Conservation (phyloP, 2,888 invertebrate genomes). For the Ischnus inquisitorius region DNA sequence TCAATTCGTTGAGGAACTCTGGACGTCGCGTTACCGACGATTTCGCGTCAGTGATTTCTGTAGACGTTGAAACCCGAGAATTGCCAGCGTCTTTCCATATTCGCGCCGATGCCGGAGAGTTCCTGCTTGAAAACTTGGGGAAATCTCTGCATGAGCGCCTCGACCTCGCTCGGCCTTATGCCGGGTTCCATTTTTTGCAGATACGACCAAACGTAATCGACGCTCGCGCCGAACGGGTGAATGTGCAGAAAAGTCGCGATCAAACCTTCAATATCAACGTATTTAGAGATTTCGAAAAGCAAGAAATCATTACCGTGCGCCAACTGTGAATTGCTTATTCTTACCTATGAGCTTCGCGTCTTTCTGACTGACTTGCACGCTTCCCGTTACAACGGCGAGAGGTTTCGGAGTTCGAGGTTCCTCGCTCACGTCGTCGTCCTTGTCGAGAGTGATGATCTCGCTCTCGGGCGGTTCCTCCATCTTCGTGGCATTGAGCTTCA, state of each 20-base stretch:
- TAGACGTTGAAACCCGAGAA: slow-evolving; percentile 90
- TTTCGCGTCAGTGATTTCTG: slow-evolving; percentile 76
- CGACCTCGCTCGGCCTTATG: slow-evolving; percentile 91
- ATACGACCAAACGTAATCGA: slow-evolving; percentile 96
- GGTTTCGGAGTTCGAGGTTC: slow-evolving; percentile 81
- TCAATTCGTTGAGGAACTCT: slow-evolving; percentile 26
- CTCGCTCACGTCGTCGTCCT: slow-evolving; percentile 83
- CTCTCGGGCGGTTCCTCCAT: slow-evolving; percentile 84
- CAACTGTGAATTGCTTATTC: background rate
- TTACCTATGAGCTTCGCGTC: slow-evolving; percentile 92
- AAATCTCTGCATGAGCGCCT: slow-evolving; percentile 92
- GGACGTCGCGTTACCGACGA: slow-evolving; percentile 21
- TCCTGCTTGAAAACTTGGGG: slow-evolving; percentile 93
- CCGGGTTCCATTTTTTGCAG: slow-evolving; percentile 92
- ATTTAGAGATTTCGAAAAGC: slow-evolving; percentile 17
- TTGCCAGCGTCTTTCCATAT: slow-evolving; percentile 94
- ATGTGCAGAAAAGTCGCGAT: slow-evolving; percentile 96
- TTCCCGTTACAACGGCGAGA: slow-evolving; percentile 75
- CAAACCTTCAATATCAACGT: slow-evolving; percentile 86
- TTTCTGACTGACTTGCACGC: slow-evolving; percentile 85
- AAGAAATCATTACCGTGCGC: background rate
- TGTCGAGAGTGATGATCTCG: slow-evolving; percentile 86
- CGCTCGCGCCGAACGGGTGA: slow-evolving; percentile 96
- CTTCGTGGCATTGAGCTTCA: slow-evolving; percentile 82
- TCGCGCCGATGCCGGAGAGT: slow-evolving; percentile 93